Evolutionary conservation across 2,888 invertebrate species (phyloP), one percentile per base, ranked within the genome.

Genomic region (Caenorhabditis wallacei): DNA sequence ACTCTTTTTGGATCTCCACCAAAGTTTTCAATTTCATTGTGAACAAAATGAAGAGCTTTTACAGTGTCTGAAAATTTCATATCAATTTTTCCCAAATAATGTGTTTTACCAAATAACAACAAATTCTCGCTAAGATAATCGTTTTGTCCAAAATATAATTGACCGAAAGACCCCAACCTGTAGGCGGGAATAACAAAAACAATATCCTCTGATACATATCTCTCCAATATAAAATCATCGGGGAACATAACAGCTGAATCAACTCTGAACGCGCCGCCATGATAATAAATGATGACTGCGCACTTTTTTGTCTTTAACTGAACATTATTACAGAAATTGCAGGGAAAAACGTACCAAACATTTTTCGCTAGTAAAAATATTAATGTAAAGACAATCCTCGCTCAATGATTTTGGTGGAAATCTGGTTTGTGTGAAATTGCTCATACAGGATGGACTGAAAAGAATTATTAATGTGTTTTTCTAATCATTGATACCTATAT

Each of bases 171-270:
- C 4, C 88, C 89, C 3, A 89, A 53, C 22, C 89, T 80, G 30
- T 86, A 88, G 4, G 87, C 88, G 7, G 86, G 79, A 13, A 87
- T 82, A 10, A 86, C 86, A 51, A 89, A 86, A 18, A 89, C 82
- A 43, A 89, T 46, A 37, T 74, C 84, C 20, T 85, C 51, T 1
- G 48, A 59, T 1, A 87, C 87, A 63, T 85, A 88, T 59, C 86
- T 80, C 10, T 86, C 69, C 13, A 87, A 51, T 16, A 88, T 84
- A 46, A 81, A 81, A 1, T 72, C 59, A 30, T 87, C 88, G 16
- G 85, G 84, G 56, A 87, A 86, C 86, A 84, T 86, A 10, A 75
- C 78, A 7, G 88, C 88, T 10, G 85, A 84, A 48, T 85, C 88
- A 35, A 82, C 84, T 22, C 56, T 84, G 74, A 87, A 87, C 1